phyloP scores from a whole-genome alignment of 2,888 invertebrate species.

The Luffia ferchaultella region DNA sequence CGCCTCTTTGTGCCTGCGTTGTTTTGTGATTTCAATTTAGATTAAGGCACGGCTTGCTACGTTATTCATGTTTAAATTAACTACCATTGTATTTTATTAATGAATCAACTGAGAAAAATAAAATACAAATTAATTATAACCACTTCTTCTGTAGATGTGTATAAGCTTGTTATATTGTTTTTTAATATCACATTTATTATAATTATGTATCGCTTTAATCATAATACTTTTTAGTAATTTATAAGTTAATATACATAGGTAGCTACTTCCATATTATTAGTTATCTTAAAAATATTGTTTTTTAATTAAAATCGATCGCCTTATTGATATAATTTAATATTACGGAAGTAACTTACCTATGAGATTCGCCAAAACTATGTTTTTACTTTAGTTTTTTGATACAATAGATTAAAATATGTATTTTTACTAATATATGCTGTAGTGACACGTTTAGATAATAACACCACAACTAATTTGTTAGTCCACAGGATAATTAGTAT shows the following conservation, averaged over 20 bases:
- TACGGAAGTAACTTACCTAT: neutral
- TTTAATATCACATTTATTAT: neutral
- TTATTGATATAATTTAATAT: neutral
- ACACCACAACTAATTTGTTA: neutral
- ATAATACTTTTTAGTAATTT: neutral
- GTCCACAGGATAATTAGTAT: constrained; percentile 18
- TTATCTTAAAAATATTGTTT: neutral
- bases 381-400: neutral
- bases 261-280: neutral
- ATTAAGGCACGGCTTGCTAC: neutral
- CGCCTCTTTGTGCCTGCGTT: neutral
- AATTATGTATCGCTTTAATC: neutral
- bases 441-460: neutral
- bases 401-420: neutral
- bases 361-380: neutral
- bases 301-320: neutral
- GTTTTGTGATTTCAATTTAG: neutral
- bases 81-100: neutral
- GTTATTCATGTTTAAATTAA: neutral
- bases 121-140: neutral
- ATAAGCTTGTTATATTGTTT: neutral
- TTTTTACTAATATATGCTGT: neutral
- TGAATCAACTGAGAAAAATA: neutral
- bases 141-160: neutral
- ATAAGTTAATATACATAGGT: neutral